phyloP scores from a whole-genome alignment of 2,888 invertebrate genomes.

The Zonitis immaculata region DNA sequence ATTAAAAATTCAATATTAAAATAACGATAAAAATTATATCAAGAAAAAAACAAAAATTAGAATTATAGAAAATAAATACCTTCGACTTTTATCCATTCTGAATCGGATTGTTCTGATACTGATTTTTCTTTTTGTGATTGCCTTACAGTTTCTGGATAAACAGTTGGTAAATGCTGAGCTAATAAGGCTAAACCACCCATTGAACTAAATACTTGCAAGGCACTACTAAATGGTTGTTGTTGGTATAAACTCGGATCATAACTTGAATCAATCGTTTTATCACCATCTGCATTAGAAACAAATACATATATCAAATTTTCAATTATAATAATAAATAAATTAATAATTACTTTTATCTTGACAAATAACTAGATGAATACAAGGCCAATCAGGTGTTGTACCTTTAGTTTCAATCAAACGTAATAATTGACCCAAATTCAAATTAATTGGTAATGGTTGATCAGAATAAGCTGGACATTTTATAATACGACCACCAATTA shows the following conservation, averaged over 20 bases:
- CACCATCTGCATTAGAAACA: slow-evolving; percentile 8
- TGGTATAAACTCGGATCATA: slow-evolving; percentile 21
- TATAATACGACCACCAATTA: slow-evolving; percentile 41
- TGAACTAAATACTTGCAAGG: slow-evolving; percentile 81
- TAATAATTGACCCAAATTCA: slow-evolving; percentile 45
- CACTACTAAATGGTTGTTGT: slow-evolving; percentile 48
- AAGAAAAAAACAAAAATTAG: background rate
- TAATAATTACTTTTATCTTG: slow-evolving; percentile 40
- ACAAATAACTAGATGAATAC: slow-evolving; percentile 45
- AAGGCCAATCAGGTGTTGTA: slow-evolving; percentile 44
- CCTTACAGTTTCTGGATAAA: slow-evolving; percentile 72
- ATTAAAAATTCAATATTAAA: background rate
- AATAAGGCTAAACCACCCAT: slow-evolving; percentile 84
- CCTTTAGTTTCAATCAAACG: slow-evolving; percentile 42
- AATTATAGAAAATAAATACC: slow-evolving; percentile 27
- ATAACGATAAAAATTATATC: too few relatives aligned
- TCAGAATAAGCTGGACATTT: slow-evolving; percentile 43
- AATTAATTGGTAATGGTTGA: slow-evolving; percentile 41
- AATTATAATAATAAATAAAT: slow-evolving; percentile 4
- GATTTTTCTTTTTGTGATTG: slow-evolving; percentile 57
- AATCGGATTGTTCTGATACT: slow-evolving; percentile 51
- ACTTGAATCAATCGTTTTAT: slow-evolving; percentile 12
- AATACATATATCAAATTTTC: background rate
- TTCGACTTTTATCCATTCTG: slow-evolving; percentile 52
- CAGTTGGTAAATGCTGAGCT: slow-evolving; percentile 82